phyloP scores from a whole-genome alignment of 2,797 vertebrate genomes.

The Chelonia mydas region DNA sequence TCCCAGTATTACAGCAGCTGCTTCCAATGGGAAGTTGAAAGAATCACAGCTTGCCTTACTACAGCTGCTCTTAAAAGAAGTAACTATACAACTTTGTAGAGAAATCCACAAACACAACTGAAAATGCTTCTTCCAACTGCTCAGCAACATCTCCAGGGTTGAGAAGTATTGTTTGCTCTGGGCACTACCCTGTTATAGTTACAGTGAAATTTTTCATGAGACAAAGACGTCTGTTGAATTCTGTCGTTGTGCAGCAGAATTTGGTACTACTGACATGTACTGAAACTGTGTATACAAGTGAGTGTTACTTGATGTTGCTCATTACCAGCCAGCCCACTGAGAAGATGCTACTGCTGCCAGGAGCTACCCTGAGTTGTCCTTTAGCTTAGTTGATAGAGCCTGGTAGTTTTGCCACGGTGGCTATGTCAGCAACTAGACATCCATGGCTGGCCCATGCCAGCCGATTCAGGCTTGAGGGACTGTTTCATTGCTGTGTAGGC shows the following conservation, averaged over 20 bases:
- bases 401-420: neutral
- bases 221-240: neutral
- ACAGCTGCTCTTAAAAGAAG: neutral
- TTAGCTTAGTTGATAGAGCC: neutral
- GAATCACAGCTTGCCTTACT: constrained; percentile 8
- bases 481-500: neutral
- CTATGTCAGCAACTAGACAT: neutral
- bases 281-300: rapidly evolving
- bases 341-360: neutral
- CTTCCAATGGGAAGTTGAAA: neutral
- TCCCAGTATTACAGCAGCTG: neutral
- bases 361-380: neutral
- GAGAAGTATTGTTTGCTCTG: neutral
- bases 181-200: neutral
- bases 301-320: neutral
- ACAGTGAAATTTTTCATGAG: neutral
- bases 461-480: neutral
- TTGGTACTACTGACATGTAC: neutral
- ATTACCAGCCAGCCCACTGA: neutral
- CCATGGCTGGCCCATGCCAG: neutral
- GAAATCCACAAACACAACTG: neutral
- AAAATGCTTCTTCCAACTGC: neutral
- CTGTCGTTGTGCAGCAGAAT: neutral
- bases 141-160: neutral
- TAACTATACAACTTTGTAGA: neutral